Evolutionary conservation across 2,113 vertebrate genomes (phyloP), one percentile per base, ranked within the genome.

Genomic region (Hippocampus abdominalis): DNA sequence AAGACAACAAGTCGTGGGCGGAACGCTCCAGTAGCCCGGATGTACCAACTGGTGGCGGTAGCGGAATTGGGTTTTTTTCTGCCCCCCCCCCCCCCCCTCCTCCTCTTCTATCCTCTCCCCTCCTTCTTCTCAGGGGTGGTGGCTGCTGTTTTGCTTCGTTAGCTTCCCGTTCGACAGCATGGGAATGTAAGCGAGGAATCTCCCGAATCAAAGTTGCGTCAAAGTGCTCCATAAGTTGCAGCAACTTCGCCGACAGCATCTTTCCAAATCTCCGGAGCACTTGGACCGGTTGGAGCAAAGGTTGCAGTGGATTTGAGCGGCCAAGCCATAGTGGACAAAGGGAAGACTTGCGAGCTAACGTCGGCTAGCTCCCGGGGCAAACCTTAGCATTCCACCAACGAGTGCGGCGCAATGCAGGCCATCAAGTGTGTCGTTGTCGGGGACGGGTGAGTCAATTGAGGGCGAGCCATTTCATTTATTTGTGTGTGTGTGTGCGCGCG

Each of bases 401-500:
- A 64, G 63, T 39, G 74, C 85, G 79, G 72, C 79, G 83, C 88
- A 72, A 97, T 97, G 96, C 96, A 98, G 94, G 96, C 95, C 93
- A 97, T 98, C 87, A 97, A 97, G 93, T 97, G 96, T 95, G 96
- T 97, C 91, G 95, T 98, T 85, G 96, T 98, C 72, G 96, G 96
- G 86, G 95, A 98, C 92, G 95, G 95, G 95, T 98, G 70, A 96
- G 94, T 91, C 93, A 62, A 94, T 89, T 83, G 29, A 32, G 3
- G 49, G 20, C 27, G 10, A 66, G 23, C 2, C 39, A 8, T 32
- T 32, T 32, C 3, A 3, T 29, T 29, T n/a, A n/a, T n/a, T n/a
- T n/a, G n/a, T n/a, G n/a, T n/a, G n/a, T n/a, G n/a, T n/a, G n/a
- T n/a, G n/a, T n/a, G n/a, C n/a, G n/a, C n/a, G n/a, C n/a, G n/a